These are phyloP conservation scores for Meles meles DNA, from an alignment of 2,113 vertebrate genomes.

Conservation along the genomic window DNA sequence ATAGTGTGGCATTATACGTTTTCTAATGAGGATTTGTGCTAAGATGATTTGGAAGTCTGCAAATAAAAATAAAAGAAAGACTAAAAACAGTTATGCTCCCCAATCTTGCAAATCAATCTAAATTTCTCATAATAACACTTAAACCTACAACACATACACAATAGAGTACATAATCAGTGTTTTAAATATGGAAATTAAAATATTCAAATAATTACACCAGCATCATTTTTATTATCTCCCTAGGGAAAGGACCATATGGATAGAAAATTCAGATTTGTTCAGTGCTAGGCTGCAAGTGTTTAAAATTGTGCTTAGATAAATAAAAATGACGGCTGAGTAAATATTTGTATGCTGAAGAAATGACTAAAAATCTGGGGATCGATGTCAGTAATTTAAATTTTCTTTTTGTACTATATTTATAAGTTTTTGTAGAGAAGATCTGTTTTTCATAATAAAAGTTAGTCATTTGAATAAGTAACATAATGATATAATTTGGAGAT, in stretches of 20 bases:
- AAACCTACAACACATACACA: background rate
- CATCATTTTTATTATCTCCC: background rate
- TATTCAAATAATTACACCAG: background rate
- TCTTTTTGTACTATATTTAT: background rate
- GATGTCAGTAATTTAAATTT: background rate
- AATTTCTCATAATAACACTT: background rate
- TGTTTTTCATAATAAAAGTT: background rate
- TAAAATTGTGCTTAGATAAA: background rate
- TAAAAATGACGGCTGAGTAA: background rate
- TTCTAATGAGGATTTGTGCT: background rate
- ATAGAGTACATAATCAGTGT: background rate
- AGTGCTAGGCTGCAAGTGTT: background rate
- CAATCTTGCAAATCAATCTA: background rate
- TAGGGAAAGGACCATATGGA: background rate
- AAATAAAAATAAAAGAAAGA: background rate
- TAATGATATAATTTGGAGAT: background rate
- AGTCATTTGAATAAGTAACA: background rate
- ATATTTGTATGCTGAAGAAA: background rate
- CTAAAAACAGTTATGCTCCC: background rate
- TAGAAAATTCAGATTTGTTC: background rate
- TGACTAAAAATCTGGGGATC: background rate
- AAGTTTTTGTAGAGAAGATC: background rate
- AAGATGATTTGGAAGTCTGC: background rate
- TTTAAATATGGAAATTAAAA: constrained; percentile 10
- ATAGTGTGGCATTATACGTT: background rate